phyloP scores from a whole-genome alignment of 2,797 vertebrate genomes.

The Acipenser transmontanus region DNA sequence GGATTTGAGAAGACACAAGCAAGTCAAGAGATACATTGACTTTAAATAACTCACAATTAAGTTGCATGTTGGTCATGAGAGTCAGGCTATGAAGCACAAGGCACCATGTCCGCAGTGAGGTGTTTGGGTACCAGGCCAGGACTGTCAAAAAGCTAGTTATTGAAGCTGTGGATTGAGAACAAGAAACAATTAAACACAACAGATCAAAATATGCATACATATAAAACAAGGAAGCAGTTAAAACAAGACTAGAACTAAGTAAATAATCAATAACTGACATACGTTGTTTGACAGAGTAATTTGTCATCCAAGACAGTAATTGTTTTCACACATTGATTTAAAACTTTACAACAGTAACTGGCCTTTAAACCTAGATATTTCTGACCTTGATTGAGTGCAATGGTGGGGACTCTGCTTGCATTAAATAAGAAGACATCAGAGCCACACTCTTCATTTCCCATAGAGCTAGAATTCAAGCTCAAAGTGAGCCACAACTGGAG shows the following conservation, averaged over 20 bases:
- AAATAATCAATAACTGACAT: neutral
- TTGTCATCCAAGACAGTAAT: neutral
- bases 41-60: conserved; percentile 69
- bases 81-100: conserved; percentile 95
- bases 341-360: neutral
- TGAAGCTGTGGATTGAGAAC: conserved; percentile 62
- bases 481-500: conserved; percentile 95
- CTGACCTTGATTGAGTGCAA: conserved; percentile 93
- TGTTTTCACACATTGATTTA: neutral
- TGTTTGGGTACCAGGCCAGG: conserved; percentile 95
- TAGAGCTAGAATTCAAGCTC: conserved; percentile 87
- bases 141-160: conserved; percentile 92
- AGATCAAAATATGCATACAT: conserved; percentile 4
- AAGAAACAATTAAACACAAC: neutral
- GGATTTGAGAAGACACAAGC: no score
- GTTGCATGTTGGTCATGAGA: conserved; percentile 96
- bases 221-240: neutral
- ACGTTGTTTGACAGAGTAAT: neutral
- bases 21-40: neutral
- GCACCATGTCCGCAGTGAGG: conserved; percentile 92
- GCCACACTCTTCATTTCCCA: conserved; percentile 76
- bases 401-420: conserved; percentile 85
- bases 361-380: neutral
- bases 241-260: neutral
- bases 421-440: conserved; percentile 95